Evolutionary conservation across 2,888 invertebrate genomes (phyloP), one percentile per base, ranked within the genome.

Genomic region (Coelinius sp.): DNA sequence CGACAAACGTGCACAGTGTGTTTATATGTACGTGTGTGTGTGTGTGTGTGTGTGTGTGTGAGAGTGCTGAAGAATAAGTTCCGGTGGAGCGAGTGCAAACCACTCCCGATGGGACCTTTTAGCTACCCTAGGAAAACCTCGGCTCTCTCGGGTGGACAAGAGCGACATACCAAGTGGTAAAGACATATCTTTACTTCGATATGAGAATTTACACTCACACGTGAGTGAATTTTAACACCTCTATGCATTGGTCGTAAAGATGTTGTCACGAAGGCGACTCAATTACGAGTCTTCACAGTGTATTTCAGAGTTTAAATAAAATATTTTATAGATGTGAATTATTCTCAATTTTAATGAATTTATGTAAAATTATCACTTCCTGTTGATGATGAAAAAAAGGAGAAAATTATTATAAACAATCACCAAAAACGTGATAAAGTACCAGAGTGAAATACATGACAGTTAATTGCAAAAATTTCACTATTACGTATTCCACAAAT

Each of bases 391-490:
- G 20, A 12, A 4, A 10, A 35, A 14, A 17, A 14, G 35, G 41
- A n/a, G n/a, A 31, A 35, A n/a, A n/a, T n/a, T n/a, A n/a, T n/a
- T n/a, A 6, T 35, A 3, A 1, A 35, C 8, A 35, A 35, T 8
- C 10, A 7, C 2, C 1, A 10, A 10, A 35, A 35, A 35, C 35
- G 35, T 35, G 35, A 35, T 10, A 35, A 35, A 35, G 35, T 35
- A 10, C 35, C 35, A 1, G 35, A 35, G 35, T 35, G 35, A 52
- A 70, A 52, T 41, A 53, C 70, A 64, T 17, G 64, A 20, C 70
- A 56, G 67, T 64, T 70, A 52, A 70, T 70, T 70, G 64, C 56
- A 63, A 64, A 53, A 65, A 70, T 70, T 69, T 69, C 24, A 70
- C 38, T 27, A 27, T 70, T 70, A 65, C 41, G 38, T 41, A 70